phyloP scores from a whole-genome alignment of 2,888 invertebrate genomes.

The Epiblema foenella region DNA sequence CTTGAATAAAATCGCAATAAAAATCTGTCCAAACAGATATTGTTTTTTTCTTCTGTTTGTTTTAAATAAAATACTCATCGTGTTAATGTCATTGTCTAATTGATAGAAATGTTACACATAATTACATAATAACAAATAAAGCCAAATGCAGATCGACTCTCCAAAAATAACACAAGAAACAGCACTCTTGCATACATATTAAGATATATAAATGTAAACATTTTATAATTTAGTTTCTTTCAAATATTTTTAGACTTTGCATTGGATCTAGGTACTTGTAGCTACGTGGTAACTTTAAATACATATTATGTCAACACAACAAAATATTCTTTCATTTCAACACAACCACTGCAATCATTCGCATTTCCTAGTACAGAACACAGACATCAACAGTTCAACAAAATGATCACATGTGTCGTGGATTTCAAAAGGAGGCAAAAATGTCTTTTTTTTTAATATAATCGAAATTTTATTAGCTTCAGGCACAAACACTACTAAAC shows the following conservation, averaged over 20 bases:
- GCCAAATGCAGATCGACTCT: slow-evolving; percentile 38
- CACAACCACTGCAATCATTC: slow-evolving; percentile 58
- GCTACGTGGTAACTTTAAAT: slow-evolving; percentile 83
- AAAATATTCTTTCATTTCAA: slow-evolving; percentile 81
- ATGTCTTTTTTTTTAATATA: background rate
- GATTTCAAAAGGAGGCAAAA: background rate
- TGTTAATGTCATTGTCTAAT: slow-evolving; percentile 57
- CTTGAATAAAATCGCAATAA: slow-evolving; percentile 4
- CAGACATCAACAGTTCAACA: slow-evolving; percentile 37
- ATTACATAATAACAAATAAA: slow-evolving; percentile 34
- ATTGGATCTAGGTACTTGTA: slow-evolving; percentile 78
- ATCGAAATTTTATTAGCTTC: background rate
- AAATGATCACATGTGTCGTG: slow-evolving; percentile 12
- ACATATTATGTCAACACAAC: slow-evolving; percentile 79
- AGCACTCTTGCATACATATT: slow-evolving; percentile 68
- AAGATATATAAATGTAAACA: slow-evolving; percentile 61
- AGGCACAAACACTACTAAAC: too few species aligned
- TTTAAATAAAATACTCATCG: slow-evolving; percentile 17
- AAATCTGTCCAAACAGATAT: slow-evolving; percentile 16
- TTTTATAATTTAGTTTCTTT: slow-evolving; percentile 64
- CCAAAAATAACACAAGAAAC: slow-evolving; percentile 60
- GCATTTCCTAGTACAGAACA: slow-evolving; percentile 33
- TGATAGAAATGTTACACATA: slow-evolving; percentile 34
- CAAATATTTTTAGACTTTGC: slow-evolving; percentile 62
- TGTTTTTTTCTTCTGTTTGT: background rate